Percentiles rank a stretch among this genome's conserved stretches.
These are phyloP conservation scores for Calcarius ornatus DNA, from an alignment of 2,113 vertebrate species.

Conservation along the genomic window DNA sequence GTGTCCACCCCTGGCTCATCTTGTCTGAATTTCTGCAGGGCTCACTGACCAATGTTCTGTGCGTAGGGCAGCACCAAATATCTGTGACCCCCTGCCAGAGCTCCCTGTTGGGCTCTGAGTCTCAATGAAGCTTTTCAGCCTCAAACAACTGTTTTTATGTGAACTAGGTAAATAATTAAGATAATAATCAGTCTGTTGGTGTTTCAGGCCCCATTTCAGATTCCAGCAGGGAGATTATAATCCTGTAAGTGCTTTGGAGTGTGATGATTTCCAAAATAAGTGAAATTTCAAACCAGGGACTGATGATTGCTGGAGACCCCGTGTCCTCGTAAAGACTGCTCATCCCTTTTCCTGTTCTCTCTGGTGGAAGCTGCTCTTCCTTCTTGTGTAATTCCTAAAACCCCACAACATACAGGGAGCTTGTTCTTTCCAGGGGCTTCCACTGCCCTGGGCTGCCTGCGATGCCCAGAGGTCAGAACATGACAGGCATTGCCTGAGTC, in stretches of 20 bases:
- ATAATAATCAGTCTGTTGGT: background rate
- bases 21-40: accelerated
- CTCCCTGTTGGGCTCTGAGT: background rate
- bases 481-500: background rate
- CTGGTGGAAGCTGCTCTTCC: background rate
- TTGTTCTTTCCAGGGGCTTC: background rate
- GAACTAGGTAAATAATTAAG: background rate
- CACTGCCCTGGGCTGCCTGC: background rate
- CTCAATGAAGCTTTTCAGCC: background rate
- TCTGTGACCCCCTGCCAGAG: background rate
- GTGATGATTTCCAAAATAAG: background rate
- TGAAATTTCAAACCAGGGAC: background rate
- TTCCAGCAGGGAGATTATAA: background rate
- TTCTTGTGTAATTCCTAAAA: background rate
- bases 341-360: background rate
- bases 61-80: accelerated
- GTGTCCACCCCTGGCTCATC: background rate
- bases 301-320: background rate
- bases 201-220: background rate
- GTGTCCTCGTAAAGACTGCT: background rate
- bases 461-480: background rate
- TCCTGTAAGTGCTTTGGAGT: background rate
- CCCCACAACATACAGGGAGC: accelerated
- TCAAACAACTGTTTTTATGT: background rate
- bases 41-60: accelerated